Evolutionary conservation across 2,888 invertebrate genomes (phyloP).

Genomic region (Troides helena): DNA sequence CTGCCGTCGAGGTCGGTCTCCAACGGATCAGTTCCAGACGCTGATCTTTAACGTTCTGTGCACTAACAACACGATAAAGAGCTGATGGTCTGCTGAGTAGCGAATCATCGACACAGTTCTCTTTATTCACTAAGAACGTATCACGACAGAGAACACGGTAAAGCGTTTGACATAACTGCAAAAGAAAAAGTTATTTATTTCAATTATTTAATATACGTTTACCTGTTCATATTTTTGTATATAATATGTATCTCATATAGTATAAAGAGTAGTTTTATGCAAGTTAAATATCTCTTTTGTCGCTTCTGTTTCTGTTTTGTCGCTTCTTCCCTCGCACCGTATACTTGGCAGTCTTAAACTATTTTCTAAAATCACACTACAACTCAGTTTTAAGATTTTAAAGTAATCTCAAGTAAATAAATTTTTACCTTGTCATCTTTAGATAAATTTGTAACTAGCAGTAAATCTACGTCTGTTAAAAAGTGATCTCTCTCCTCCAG

Average conservation of each 20-base stretch:
- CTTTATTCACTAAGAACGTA: slow-evolving; percentile 42
- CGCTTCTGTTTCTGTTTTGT: neutral
- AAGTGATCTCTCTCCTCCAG: slow-evolving; percentile 28
- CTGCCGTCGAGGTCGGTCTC: slow-evolving; percentile 36
- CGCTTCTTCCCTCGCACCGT: neutral
- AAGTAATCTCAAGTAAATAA: neutral
- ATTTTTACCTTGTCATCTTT: slow-evolving; percentile 39
- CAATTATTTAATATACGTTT: neutral
- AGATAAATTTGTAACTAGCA: slow-evolving; percentile 39
- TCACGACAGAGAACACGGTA: slow-evolving; percentile 37
- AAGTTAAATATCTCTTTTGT: neutral
- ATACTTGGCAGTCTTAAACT: neutral
- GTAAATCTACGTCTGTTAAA: slow-evolving; percentile 35
- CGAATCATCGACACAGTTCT: slow-evolving; percentile 28
- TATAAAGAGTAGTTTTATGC: too few relatives aligned
- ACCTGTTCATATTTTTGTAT: neutral
- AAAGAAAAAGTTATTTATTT: slow-evolving; percentile 13
- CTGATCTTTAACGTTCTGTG: slow-evolving; percentile 33
- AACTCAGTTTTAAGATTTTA: neutral
- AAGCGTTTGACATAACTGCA: slow-evolving; percentile 42
- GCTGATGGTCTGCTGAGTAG: slow-evolving; percentile 34
- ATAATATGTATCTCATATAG: too few relatives aligned
- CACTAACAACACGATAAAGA: slow-evolving; percentile 39
- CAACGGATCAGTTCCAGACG: slow-evolving; percentile 41
- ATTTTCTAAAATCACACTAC: neutral